Conservation (phyloP, 2,888 invertebrate species). For the Epinotia nisella region DNA sequence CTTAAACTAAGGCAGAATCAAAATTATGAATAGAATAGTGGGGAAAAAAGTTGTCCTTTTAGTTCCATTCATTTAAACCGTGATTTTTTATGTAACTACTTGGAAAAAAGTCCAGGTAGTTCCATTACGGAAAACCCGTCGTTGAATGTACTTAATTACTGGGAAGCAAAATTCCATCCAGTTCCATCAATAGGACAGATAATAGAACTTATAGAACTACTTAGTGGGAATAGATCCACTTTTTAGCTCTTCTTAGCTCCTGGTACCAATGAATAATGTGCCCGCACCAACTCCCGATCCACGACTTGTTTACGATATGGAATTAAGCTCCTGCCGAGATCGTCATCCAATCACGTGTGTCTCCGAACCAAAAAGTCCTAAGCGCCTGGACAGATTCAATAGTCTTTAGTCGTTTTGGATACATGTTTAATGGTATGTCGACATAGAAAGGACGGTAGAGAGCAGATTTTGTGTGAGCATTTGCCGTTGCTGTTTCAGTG, state of each 20-base stretch:
- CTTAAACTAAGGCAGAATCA: too few relatives aligned
- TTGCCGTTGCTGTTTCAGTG: background rate
- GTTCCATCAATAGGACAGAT: too few relatives aligned
- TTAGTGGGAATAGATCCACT: too few relatives aligned
- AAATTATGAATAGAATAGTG: too few relatives aligned
- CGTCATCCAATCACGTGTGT: slow-evolving; percentile 22
- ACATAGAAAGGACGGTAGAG: slow-evolving; percentile 2
- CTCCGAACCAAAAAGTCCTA: slow-evolving; percentile 1
- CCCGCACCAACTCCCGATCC: slow-evolving; percentile 32
- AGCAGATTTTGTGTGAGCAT: background rate
- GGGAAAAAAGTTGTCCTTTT: too few relatives aligned
- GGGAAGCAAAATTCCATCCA: too few relatives aligned
- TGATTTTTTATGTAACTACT: too few relatives aligned
- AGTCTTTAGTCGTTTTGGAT: slow-evolving; percentile 14
- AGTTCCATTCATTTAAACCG: too few relatives aligned
- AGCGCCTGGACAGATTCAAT: background rate
- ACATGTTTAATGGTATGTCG: background rate
- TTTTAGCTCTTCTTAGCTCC: slow-evolving; percentile 10
- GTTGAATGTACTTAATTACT: too few relatives aligned
- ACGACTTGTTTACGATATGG: slow-evolving; percentile 43
- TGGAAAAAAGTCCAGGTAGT: too few relatives aligned
- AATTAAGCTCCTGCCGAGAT: slow-evolving; percentile 31
- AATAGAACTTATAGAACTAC: too few relatives aligned
- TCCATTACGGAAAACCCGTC: too few relatives aligned
- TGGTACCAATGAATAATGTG: slow-evolving; percentile 39